Percentiles rank a stretch among this genome's conserved stretches.
Conservation (phyloP, 2,113 vertebrate genomes). For the Shinisaurus crocodilurus region DNA sequence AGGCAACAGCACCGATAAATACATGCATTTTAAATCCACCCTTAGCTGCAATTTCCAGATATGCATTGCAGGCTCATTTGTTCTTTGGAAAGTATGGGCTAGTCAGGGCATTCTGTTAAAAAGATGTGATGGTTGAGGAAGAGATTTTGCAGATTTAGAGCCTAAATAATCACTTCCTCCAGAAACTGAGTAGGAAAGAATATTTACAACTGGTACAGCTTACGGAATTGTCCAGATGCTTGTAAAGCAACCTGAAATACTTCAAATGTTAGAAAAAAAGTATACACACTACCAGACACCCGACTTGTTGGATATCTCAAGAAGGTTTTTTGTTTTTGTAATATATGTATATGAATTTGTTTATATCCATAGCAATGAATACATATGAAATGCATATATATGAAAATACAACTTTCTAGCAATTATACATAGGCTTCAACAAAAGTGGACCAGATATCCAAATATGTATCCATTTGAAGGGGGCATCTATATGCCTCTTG, state of each 20-base stretch:
- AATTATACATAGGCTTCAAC: too few species aligned
- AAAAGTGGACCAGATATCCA: too few species aligned
- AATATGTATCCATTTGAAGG: too few species aligned
- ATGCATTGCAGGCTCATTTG: neutral
- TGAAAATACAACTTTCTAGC: too few species aligned
- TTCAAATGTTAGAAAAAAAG: neutral
- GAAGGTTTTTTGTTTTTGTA: neutral
- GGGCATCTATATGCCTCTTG: too few species aligned
- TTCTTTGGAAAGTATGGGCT: neutral
- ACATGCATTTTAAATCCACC: neutral
- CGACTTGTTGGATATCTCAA: neutral
- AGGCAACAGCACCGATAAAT: neutral
- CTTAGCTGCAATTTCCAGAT: neutral
- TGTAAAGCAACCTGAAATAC: constrained; percentile 10
- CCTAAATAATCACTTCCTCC: constrained; percentile 22
- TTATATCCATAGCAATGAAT: too few species aligned
- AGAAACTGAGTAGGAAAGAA: constrained; percentile 12
- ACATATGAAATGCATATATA: too few species aligned
- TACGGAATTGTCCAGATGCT: constrained; percentile 14
- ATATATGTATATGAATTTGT: too few species aligned
- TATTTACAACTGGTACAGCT: neutral
- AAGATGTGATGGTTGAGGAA: neutral
- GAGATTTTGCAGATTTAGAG: neutral
- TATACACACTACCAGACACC: neutral
- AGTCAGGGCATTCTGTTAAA: neutral